Conservation (phyloP, 2,797 vertebrate species). For the Ctenosaura bakeri region DNA sequence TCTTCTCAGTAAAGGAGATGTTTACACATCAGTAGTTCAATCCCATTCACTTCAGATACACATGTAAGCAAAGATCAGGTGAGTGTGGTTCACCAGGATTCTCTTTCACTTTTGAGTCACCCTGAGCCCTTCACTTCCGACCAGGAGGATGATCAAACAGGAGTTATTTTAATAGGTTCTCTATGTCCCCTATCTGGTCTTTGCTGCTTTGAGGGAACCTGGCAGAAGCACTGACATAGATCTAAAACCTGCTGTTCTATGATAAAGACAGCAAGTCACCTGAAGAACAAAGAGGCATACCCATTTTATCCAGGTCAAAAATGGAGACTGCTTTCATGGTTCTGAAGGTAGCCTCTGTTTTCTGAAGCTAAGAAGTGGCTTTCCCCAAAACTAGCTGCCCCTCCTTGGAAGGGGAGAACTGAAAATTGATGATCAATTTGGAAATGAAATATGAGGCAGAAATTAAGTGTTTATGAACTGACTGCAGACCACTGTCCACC, state of each 20-base stretch:
- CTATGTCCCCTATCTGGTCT: not conserved
- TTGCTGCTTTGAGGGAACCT: not conserved
- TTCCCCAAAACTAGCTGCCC: not conserved
- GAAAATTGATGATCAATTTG: not conserved
- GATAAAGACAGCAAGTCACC: not conserved
- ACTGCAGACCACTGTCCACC: not conserved
- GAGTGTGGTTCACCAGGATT: not conserved
- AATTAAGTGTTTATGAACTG: not conserved
- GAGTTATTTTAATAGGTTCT: not conserved
- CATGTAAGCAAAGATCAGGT: not conserved
- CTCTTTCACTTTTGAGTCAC: not conserved
- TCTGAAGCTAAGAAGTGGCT: not conserved
- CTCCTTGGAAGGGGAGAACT: not conserved
- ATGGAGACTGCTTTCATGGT: not conserved
- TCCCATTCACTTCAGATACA: not conserved
- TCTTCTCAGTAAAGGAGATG: not conserved
- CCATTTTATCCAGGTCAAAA: not conserved
- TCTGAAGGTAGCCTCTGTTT: not conserved
- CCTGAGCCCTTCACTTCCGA: not conserved
- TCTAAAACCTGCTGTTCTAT: not conserved
- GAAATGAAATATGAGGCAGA: not conserved
- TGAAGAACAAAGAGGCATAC: not conserved
- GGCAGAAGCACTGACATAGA: not conserved
- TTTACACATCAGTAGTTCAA: not conserved
- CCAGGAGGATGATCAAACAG: not conserved